These are phyloP conservation scores for Plemyria rubiginata DNA, from an alignment of 2,888 invertebrate genomes.

Conservation along the genomic window DNA sequence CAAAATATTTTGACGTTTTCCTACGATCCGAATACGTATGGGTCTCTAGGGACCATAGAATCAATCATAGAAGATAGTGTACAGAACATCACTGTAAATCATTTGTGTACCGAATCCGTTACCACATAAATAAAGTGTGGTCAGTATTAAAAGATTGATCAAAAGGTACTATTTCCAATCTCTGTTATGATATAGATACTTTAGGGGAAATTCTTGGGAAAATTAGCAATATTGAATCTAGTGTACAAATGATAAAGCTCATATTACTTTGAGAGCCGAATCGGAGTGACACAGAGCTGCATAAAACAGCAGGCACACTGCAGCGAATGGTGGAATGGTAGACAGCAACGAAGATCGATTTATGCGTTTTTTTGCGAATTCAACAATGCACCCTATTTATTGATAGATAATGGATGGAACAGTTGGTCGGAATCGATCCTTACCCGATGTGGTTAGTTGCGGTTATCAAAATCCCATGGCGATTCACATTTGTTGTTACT, in stretches of 20 bases:
- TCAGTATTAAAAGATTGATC: too few species aligned
- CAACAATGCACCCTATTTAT: constrained; percentile 78
- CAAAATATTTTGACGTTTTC: constrained; percentile 82
- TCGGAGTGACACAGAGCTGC: constrained; percentile 9
- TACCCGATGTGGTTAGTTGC: constrained; percentile 77
- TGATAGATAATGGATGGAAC: constrained; percentile 79
- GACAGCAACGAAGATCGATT: constrained; percentile 81
- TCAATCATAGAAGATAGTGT: constrained; percentile 7
- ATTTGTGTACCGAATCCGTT: too few species aligned
- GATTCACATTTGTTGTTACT: constrained; percentile 48
- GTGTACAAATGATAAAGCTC: constrained; percentile 1
- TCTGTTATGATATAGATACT: too few species aligned
- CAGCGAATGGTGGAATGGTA: constrained; percentile 60
- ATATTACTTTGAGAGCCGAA: background rate
- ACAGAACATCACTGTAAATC: background rate
- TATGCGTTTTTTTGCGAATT: constrained; percentile 77
- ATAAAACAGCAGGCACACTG: constrained; percentile 52
- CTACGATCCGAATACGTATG: constrained; percentile 68
- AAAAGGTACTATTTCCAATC: too few species aligned
- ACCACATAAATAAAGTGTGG: background rate
- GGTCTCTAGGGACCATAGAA: constrained; percentile 71
- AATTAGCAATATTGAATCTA: background rate
- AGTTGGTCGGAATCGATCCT: constrained; percentile 75
- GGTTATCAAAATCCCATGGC: constrained; percentile 82
- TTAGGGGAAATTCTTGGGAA: background rate